Evolutionary conservation across 2,888 invertebrate species (phyloP), one percentile per base, ranked within the genome.

Genomic region (Liodrosophila aerea): DNA sequence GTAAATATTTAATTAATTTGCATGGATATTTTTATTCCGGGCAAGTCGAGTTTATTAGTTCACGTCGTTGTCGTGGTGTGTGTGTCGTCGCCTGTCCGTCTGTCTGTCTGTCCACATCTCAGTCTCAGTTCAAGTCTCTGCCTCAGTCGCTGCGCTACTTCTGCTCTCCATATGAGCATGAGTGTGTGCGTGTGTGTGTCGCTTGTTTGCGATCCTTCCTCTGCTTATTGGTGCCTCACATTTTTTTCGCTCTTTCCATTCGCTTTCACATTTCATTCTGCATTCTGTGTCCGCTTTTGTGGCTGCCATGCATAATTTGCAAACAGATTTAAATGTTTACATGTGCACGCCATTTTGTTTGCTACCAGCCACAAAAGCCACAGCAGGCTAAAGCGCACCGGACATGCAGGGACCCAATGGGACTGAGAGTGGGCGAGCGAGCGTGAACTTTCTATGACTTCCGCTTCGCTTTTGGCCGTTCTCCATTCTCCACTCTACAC

Each of bases 1-100:
- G 87, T 86, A 81, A 81, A 81, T 86, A 78, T 78, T 78, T 78
- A 81, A 81, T 81, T 81, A 81, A 81, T 81, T 86, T 86, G 87
- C 85, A 85, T 86, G 85, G 70, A 81, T 81, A 85, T 86, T 81
- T 86, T 81, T 67, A 84, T 81, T 85, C 64, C 64, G 41, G 71
- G 64, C 16, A 77, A 67, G 84, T 78, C 62, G 71, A 82, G 86
- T 80, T 80, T 80, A 80, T 80, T 80, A 80, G 82, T 80, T 75
- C 53, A 50, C 58, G 64, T 46, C n/a, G n/a, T n/a, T n/a, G n/a
- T n/a, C n/a, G n/a, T n/a, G n/a, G 7, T n/a, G 22, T 9, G n/a
- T 5, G 4, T 34, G 11, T 39, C 7, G 8, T 8, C 7, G 13
- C 13, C 7, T 2, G 4, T 5, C 4, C 22, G 7, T 5, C 15